Percentiles rank a stretch among this genome's conserved stretches.
Conservation (phyloP, 2,888 invertebrate genomes). For the Anarsia innoxiella region DNA sequence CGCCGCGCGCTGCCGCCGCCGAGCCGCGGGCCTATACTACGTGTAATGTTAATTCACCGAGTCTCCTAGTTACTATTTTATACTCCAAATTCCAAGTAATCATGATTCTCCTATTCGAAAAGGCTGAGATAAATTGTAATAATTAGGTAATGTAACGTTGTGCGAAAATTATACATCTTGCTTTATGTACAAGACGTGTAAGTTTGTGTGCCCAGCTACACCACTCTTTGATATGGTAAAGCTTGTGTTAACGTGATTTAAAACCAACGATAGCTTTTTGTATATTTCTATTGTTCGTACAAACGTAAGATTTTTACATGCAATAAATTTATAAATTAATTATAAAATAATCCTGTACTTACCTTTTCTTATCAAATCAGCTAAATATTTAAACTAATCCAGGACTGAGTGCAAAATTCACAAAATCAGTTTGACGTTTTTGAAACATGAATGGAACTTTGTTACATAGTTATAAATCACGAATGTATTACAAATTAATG, state of each 20-base stretch:
- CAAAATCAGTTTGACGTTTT: no score
- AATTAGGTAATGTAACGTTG: conserved; percentile 59
- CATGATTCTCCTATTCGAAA: conserved; percentile 73
- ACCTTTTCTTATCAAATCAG: no score
- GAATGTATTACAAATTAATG: no score
- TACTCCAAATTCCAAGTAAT: conserved; percentile 61
- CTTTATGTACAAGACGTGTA: conserved; percentile 44
- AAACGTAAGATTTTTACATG: conserved; percentile 55
- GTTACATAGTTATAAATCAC: no score
- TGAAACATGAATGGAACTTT: no score
- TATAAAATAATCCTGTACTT: conserved; percentile 34
- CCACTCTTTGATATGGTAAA: no score
- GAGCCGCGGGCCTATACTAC: conserved; percentile 22
- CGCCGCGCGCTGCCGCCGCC: background rate
- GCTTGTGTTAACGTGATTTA: conserved; percentile 56
- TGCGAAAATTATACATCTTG: conserved; percentile 45
- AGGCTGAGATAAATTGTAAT: conserved; percentile 59
- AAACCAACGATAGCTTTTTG: conserved; percentile 63
- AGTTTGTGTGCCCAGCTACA: no score
- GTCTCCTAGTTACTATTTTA: conserved; percentile 67
- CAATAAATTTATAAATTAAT: conserved; percentile 53
- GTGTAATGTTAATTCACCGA: conserved; percentile 61
- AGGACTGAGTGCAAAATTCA: no score
- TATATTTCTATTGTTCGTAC: conserved; percentile 66
- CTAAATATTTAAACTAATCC: no score